A percentile compares a stretch with the other conserved stretches of the same genome.
Evolutionary conservation across 2,113 vertebrate species (phyloP).

Genomic region (Coptodon rendalli): DNA sequence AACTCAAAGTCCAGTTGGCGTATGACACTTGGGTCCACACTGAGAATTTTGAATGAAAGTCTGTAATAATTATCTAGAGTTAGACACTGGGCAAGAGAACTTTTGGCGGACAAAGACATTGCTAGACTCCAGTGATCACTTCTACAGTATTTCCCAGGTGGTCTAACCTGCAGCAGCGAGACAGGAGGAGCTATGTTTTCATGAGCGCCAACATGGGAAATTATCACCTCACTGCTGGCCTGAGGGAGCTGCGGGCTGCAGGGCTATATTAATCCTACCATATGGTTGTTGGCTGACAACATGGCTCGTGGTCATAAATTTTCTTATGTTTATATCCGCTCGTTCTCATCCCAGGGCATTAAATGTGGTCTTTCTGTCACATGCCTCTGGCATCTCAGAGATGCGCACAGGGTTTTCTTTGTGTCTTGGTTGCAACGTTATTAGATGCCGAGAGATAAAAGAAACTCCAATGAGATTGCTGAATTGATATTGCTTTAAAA

Average conservation of each 20-base stretch:
- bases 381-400: background rate
- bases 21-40: background rate
- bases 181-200: slow-evolving; percentile 5
- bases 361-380: background rate
- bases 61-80: slow-evolving; percentile 33
- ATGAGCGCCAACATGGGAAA: background rate
- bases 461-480: background rate
- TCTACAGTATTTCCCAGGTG: slow-evolving; percentile 15
- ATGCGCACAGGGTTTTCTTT: background rate
- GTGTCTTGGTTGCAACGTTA: background rate
- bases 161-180: slow-evolving; percentile 20
- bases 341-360: background rate
- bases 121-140: background rate
- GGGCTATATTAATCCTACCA: background rate
- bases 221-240: background rate
- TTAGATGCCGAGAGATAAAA: background rate
- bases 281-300: background rate
- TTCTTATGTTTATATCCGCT: rapidly evolving
- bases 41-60: background rate
- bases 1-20: background rate
- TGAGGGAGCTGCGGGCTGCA: background rate
- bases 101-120: background rate
- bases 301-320: background rate
- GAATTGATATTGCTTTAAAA: background rate
- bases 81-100: background rate